These are phyloP conservation scores for Lissocephala sabroskyi DNA, from an alignment of 2,888 invertebrate genomes.

Conservation along the genomic window DNA sequence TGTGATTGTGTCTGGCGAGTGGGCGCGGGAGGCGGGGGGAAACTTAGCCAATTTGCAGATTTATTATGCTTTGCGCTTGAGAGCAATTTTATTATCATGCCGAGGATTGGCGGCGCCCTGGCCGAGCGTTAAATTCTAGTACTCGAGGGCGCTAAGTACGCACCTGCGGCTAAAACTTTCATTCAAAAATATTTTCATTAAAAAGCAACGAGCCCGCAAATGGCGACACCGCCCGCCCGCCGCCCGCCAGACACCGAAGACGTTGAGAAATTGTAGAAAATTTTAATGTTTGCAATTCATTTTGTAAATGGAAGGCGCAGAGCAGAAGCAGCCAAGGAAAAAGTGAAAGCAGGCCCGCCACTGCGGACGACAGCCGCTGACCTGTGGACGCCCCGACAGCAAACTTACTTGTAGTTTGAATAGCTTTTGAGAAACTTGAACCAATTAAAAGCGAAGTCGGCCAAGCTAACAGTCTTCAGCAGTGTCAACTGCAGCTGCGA, in stretches of 20 bases:
- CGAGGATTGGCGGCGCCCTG: slow-evolving; percentile 6
- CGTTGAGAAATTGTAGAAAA: slow-evolving; percentile 21
- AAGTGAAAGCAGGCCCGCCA: neutral
- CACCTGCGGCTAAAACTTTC: slow-evolving; percentile 54
- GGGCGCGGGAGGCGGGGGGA: neutral
- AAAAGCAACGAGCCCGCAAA: slow-evolving; percentile 16
- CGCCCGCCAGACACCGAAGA: slow-evolving; percentile 8
- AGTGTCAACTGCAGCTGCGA: neutral
- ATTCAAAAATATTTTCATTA: slow-evolving; percentile 42
- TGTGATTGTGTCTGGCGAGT: neutral
- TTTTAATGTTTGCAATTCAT: slow-evolving; percentile 49
- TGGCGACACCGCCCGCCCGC: neutral
- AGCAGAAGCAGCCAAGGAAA: neutral
- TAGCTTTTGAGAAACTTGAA: neutral
- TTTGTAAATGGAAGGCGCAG: slow-evolving; percentile 33
- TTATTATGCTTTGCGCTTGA: slow-evolving; percentile 37
- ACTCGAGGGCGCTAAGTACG: slow-evolving; percentile 30
- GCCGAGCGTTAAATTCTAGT: slow-evolving; percentile 26
- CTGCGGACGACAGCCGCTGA: too few relatives aligned
- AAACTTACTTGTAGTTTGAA: neutral
- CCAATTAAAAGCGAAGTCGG: slow-evolving; percentile 10
- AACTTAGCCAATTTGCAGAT: slow-evolving; percentile 63
- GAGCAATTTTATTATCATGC: slow-evolving; percentile 41
- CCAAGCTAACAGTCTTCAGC: slow-evolving; percentile 19
- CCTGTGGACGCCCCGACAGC: too few relatives aligned